Evolutionary conservation across 2,888 invertebrate genomes (phyloP), one percentile per base, ranked within the genome.

Genomic region (Pristionchus maxplancki): DNA sequence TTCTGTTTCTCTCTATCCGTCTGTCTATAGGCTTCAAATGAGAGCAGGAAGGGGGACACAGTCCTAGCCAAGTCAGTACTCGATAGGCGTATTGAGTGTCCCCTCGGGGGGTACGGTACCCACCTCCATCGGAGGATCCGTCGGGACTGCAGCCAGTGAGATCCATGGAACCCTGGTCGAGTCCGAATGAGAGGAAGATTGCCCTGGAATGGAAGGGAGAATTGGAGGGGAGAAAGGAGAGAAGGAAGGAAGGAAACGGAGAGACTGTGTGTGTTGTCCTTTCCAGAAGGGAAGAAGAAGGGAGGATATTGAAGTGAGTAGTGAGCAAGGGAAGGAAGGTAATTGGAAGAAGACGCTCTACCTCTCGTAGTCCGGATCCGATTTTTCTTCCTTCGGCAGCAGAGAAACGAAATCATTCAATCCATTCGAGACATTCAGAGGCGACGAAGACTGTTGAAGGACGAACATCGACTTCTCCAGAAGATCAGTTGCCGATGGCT

Each of bases 401-500:
- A 84, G 58, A 17, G 62, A 84, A 15, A 84, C 84, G 37, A 84
- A 84, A 20, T 84, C 58, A 20, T 40, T 20, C 74, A 74, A 24
- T 20, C 74, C 74, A 40, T 74, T 74, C 9, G 74, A 40, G 24
- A n/a, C 82, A 31, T 82, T 82, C 53, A 58, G 8, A 17, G 84
- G 81, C 1, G 81, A 50, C 5, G 44, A 48, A 28, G n/a, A 11
- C 40, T 53, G 58, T 62, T 84, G 53, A 2, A 84, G 58, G 17
- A 92, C 91, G 81, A 91, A 89, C 93, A 93, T 93, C 4, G 91
- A 91, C 71, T 93, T 93, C 88, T 94, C 94, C 34, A 94, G 89
- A 78, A 94, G 94, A 58, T 94, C 94, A 64, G 93, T 91, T 31
- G 92, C 92, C 20, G 89, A 88, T 34, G 92, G 91, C 86, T 93